A percentile compares a stretch with the other conserved stretches of the same genome.
phyloP scores from a whole-genome alignment of 2,113 vertebrate genomes.

The Esox niger region DNA sequence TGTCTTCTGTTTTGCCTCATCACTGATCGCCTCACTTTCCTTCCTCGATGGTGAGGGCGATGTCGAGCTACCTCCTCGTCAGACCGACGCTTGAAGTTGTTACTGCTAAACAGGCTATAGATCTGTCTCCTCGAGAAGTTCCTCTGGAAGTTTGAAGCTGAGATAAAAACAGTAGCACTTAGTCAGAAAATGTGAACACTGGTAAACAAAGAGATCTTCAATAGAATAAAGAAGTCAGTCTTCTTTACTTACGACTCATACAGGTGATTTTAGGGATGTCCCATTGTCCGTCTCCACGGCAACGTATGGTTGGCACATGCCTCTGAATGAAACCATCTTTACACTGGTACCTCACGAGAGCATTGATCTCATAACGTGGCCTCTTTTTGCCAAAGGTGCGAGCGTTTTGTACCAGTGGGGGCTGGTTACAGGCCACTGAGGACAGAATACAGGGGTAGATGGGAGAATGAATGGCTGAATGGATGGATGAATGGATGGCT shows the following conservation, averaged over 20 bases:
- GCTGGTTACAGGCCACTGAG: constrained; percentile 90
- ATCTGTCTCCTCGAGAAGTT: constrained; percentile 82
- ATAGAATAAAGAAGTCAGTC: neutral
- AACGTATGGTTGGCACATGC: constrained; percentile 90
- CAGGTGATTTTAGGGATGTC: constrained; percentile 92
- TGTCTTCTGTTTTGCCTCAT: constrained; percentile 67
- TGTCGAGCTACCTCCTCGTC: constrained; percentile 73
- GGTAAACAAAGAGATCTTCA: neutral
- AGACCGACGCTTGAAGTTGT: constrained; percentile 77
- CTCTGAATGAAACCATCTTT: constrained; percentile 91
- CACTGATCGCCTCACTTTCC: constrained; percentile 43
- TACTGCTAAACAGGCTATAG: constrained; percentile 79
- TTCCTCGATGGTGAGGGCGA: constrained; percentile 80
- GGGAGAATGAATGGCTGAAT: neutral
- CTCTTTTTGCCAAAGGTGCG: constrained; percentile 88
- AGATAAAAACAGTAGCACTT: constrained; percentile 36
- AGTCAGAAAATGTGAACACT: neutral
- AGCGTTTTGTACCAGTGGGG: constrained; percentile 91
- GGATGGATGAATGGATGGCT: neutral
- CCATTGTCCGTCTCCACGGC: constrained; percentile 89
- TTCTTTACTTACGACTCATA: constrained; percentile 86
- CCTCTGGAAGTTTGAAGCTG: constrained; percentile 93
- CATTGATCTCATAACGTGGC: constrained; percentile 92
- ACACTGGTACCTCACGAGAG: constrained; percentile 94
- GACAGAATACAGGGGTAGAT: neutral